phyloP scores from a whole-genome alignment of 2,888 invertebrate species.

The Emmelina monodactyla region DNA sequence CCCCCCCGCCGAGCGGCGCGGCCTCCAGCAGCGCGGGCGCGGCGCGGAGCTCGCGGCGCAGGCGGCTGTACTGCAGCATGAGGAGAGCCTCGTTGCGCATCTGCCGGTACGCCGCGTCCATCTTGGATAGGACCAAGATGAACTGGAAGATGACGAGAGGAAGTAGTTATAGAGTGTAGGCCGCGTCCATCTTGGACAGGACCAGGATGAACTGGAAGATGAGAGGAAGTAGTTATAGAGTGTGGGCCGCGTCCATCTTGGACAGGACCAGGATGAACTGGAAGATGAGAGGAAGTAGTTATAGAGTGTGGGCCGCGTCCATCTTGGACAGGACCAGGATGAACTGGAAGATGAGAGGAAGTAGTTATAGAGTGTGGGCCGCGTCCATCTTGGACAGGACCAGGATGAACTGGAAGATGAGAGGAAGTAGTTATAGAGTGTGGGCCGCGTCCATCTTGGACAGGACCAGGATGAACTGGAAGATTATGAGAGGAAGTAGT shows the following conservation, averaged over 20 bases:
- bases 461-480: conserved; percentile 73
- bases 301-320: no score
- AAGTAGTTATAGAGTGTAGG: no score
- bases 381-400: conserved; percentile 86
- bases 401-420: conserved; percentile 68
- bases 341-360: conserved; percentile 64
- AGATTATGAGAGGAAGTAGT: conserved; percentile 13
- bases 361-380: no score
- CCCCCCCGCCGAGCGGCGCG: conserved; percentile 76
- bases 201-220: conserved; percentile 70
- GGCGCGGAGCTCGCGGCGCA: conserved; percentile 73
- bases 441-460: conserved; percentile 89
- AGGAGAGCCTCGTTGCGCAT: conserved; percentile 86
- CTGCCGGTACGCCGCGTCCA: conserved; percentile 86
- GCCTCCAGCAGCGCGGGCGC: conserved; percentile 75
- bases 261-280: conserved; percentile 76
- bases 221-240: no score
- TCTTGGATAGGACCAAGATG: conserved; percentile 78
- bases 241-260: conserved; percentile 89
- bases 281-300: no score
- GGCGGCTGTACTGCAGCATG: conserved; percentile 78
- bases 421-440: no score
- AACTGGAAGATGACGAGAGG: conserved; percentile 46
- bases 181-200: conserved; percentile 84
- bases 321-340: conserved; percentile 80